These are phyloP conservation scores for Contarinia nasturtii DNA, from an alignment of 1,140 invertebrate species.

Conservation along the genomic window DNA sequence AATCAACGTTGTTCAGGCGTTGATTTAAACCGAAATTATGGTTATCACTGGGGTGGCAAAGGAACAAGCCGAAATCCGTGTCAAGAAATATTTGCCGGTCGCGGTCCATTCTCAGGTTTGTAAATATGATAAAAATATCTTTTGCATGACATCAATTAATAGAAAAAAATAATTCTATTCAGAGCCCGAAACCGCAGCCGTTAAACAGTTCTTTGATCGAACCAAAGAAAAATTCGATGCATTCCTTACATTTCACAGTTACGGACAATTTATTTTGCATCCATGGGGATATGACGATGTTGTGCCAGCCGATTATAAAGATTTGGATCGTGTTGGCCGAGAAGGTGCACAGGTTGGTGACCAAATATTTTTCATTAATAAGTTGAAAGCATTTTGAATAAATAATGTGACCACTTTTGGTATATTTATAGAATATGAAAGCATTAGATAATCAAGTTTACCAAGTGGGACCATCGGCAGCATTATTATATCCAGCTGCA, in stretches of 20 bases:
- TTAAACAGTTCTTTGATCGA: constrained; percentile 33
- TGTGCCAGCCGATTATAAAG: constrained; percentile 46
- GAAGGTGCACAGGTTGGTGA: constrained; percentile 36
- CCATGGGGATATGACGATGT: constrained; percentile 65
- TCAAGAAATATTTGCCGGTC: constrained; percentile 77
- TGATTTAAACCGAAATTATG: constrained; percentile 69
- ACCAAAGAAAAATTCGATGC: constrained; percentile 35
- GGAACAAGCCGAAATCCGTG: constrained; percentile 81
- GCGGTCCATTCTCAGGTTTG: constrained; percentile 70
- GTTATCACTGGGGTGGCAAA: constrained; percentile 57
- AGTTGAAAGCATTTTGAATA: neutral
- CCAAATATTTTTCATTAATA: neutral
- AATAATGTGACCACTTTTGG: neutral
- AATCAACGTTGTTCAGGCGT: constrained; percentile 44
- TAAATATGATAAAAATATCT: too few relatives aligned
- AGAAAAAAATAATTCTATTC: too few relatives aligned
- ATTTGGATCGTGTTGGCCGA: constrained; percentile 45
- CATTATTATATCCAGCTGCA: constrained; percentile 54
- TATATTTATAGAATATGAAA: constrained; percentile 36
- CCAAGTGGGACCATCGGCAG: constrained; percentile 52
- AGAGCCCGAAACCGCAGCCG: constrained; percentile 72
- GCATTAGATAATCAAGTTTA: constrained; percentile 46
- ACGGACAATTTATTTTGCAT: constrained; percentile 70
- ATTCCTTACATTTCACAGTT: constrained; percentile 74
- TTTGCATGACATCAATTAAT: too few relatives aligned